phyloP scores from a whole-genome alignment of 2,888 invertebrate genomes.

The Drosophila formosana region DNA sequence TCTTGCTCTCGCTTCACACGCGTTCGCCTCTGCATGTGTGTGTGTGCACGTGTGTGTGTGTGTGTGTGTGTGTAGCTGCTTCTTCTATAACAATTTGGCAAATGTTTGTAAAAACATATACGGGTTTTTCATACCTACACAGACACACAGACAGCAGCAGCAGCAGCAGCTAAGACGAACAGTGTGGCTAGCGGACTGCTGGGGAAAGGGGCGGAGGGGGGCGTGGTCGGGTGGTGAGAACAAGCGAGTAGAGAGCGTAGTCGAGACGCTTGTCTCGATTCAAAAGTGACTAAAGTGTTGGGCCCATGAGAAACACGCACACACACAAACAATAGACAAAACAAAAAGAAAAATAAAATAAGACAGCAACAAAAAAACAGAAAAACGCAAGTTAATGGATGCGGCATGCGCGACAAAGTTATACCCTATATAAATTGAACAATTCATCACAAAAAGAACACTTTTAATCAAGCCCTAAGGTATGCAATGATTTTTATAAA shows the following conservation, averaged over 20 bases:
- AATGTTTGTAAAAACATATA: constrained; percentile 68
- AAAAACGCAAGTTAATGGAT: constrained; percentile 37
- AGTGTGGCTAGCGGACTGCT: constrained; percentile 1
- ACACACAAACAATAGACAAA: constrained; percentile 14
- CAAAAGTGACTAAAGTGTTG: constrained; percentile 70
- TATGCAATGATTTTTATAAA: not conserved
- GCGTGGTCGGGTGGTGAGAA: not conserved
- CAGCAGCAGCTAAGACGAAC: constrained; percentile 13
- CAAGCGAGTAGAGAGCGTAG: not conserved
- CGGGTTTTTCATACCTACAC: constrained; percentile 52
- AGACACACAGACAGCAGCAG: constrained; percentile 1
- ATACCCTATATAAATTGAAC: constrained; percentile 23
- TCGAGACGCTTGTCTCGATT: constrained; percentile 44
- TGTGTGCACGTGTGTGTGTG: constrained; percentile 21
- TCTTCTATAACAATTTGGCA: constrained; percentile 72
- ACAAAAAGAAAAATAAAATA: constrained; percentile 10
- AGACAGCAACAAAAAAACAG: constrained; percentile 14
- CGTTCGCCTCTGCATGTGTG: not conserved
- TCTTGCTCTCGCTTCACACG: not conserved
- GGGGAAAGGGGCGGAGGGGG: not conserved
- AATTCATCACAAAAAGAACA: too few species aligned
- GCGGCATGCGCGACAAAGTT: not conserved
- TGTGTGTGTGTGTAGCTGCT: constrained; percentile 32
- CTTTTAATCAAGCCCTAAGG: not conserved
- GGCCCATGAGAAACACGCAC: constrained; percentile 37